These are phyloP conservation scores for Pyxicephalus adspersus DNA, from an alignment of 2,113 vertebrate genomes.

Conservation along the genomic window DNA sequence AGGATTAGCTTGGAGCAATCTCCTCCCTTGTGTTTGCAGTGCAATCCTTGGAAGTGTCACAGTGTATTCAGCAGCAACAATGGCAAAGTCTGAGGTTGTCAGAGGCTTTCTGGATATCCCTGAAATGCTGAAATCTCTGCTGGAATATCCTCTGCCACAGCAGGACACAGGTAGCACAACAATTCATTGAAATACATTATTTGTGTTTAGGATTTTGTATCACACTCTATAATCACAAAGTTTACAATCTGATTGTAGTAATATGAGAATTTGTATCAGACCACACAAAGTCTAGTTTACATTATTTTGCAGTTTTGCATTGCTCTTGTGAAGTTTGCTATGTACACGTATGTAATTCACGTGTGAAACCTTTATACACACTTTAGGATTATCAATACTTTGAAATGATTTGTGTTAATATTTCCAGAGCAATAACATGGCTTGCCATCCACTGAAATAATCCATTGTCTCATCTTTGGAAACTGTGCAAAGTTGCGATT, in stretches of 20 bases:
- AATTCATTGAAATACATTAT: background rate
- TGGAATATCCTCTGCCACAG: conserved; percentile 79
- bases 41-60: conserved; percentile 33
- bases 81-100: conserved; percentile 70
- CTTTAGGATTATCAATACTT: no score
- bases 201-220: background rate
- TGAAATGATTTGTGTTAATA: no score
- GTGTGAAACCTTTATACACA: no score
- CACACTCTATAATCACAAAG: no score
- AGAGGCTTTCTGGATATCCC: conserved; percentile 77
- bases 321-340: no score
- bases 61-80: conserved; percentile 57
- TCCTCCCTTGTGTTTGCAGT: conserved; percentile 59
- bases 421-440: no score
- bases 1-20: conserved; percentile 61
- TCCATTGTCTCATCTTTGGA: background rate
- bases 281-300: no score
- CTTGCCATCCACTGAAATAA: background rate
- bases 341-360: no score
- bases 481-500: background rate
- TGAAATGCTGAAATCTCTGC: conserved; percentile 83
- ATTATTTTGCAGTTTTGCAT: no score
- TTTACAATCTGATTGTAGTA: no score
- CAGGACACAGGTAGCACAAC: conserved; percentile 73
- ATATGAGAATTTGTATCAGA: no score